Base-by-base conservation (phyloP, 2,888 invertebrate species). In the Megaustenia siamemsis region DNA sequence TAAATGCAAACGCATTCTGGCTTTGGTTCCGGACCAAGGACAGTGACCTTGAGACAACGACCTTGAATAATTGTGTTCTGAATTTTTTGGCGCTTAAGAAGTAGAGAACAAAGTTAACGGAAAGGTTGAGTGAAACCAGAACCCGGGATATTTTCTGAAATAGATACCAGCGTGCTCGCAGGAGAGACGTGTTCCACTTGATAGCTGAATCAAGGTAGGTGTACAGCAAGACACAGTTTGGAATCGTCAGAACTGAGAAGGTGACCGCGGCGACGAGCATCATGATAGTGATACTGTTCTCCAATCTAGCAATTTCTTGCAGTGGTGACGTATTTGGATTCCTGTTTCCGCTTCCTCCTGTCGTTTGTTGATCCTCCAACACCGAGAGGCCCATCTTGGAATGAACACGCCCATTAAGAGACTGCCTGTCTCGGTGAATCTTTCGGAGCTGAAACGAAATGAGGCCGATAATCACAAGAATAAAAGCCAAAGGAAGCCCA, bases 261-360 rank as follows among this genome's bases (percentile, higher is more conserved):
- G 49, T 77, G 8, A 83, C 38, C 28, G 83, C 83, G 4, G 83
- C 77, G 28, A 76, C 77, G 0, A 77, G 38, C 83, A 83, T 83
- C 83, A 83, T 83, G 10, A 83, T 12, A 15, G 83, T 83, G 77
- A 83, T 83, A 35, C 77, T 83, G 77, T 83, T 83, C 43, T 83
- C 83, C 38, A 83, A 28, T 8, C 77, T 63, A 38, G 76, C 83
- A 28, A 83, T 83, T 15, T 68, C 77, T n/a, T 83, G 68, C 0
- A 83, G 82, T 18, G 82, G 24, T 4, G 40, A 43, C 10, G 45
- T 60, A 32, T 38, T 24, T 10, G 45, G 2, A 32, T 24, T 35
- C 6, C 24, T 40, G 1, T 40, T 35, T 6, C 24, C 1, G 18
- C 15, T 43, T 18, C 40, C 21, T 40, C 77, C 63, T 28, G 63